Conservation (phyloP, 1,140 invertebrate genomes). For the Diorhabda carinulata region DNA sequence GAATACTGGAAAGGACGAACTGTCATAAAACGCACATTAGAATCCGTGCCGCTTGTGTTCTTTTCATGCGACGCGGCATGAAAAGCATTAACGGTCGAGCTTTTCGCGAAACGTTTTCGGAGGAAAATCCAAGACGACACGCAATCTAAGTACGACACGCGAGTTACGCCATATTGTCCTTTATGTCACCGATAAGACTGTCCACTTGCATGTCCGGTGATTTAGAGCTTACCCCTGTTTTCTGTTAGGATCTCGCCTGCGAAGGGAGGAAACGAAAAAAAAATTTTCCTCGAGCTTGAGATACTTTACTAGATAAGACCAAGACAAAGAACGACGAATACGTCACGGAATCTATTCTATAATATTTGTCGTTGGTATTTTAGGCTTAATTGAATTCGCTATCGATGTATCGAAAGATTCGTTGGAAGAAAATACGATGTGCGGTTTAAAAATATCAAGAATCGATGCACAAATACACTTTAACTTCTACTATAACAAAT, state of each 20-base stretch:
- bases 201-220: slow-evolving; percentile 41
- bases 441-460: too few relatives aligned
- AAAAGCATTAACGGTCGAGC: slow-evolving; percentile 29
- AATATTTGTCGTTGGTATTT: too few relatives aligned
- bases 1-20: slow-evolving; percentile 7
- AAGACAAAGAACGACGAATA: background rate
- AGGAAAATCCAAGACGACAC: slow-evolving; percentile 31
- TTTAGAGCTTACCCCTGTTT: slow-evolving; percentile 31
- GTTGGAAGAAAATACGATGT: too few relatives aligned
- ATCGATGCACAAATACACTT: too few relatives aligned
- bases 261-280: background rate
- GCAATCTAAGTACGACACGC: slow-evolving; percentile 44
- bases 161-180: slow-evolving; percentile 44
- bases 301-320: background rate
- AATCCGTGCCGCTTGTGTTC: background rate
- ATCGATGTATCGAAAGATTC: too few relatives aligned
- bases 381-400: too few relatives aligned
- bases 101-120: slow-evolving; percentile 18
- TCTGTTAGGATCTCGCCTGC: slow-evolving; percentile 28
- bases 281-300: background rate
- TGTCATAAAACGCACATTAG: slow-evolving; percentile 20
- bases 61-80: slow-evolving; percentile 20
- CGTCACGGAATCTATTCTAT: background rate
- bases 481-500: too few relatives aligned
- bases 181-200: slow-evolving; percentile 45